A percentile compares a stretch with the other conserved stretches of the same genome.
These are phyloP conservation scores for Ochropleura plecta DNA, from an alignment of 2,888 invertebrate genomes.

Conservation along the genomic window DNA sequence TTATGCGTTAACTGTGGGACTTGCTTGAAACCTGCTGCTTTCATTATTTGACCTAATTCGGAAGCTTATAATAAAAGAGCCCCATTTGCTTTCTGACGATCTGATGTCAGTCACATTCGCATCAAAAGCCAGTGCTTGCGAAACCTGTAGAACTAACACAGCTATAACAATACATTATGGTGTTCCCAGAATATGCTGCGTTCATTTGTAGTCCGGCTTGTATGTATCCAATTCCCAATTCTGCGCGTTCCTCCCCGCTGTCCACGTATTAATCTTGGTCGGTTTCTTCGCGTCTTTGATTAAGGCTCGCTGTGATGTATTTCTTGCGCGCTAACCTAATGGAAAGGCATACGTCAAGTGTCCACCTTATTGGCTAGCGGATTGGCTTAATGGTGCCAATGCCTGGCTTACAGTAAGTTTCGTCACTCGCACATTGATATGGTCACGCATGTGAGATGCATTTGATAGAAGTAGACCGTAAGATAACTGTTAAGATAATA, in stretches of 20 bases:
- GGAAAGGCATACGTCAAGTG: constrained; percentile 90
- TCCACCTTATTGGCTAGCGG: constrained; percentile 88
- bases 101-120: constrained; percentile 1
- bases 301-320: constrained; percentile 88
- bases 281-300: constrained; percentile 88
- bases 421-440: constrained; percentile 73
- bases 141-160: constrained; percentile 55
- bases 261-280: constrained; percentile 87
- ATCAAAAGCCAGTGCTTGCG: neutral
- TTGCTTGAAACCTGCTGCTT: constrained; percentile 61
- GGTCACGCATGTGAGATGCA: constrained; percentile 54
- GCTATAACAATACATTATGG: constrained; percentile 62
- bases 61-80: constrained; percentile 21
- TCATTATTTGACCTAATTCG: constrained; percentile 43
- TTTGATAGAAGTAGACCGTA: constrained; percentile 51
- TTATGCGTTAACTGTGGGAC: constrained; percentile 75
- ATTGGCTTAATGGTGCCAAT: constrained; percentile 87
- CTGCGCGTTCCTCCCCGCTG: constrained; percentile 77
- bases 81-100: constrained; percentile 17
- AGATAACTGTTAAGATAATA: constrained; percentile 57
- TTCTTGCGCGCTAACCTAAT: constrained; percentile 88
- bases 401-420: constrained; percentile 79
- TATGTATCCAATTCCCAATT: constrained; percentile 77
- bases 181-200: constrained; percentile 45
- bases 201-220: constrained; percentile 76